phyloP scores from a whole-genome alignment of 2,113 vertebrate species.

The Athene noctua region DNA sequence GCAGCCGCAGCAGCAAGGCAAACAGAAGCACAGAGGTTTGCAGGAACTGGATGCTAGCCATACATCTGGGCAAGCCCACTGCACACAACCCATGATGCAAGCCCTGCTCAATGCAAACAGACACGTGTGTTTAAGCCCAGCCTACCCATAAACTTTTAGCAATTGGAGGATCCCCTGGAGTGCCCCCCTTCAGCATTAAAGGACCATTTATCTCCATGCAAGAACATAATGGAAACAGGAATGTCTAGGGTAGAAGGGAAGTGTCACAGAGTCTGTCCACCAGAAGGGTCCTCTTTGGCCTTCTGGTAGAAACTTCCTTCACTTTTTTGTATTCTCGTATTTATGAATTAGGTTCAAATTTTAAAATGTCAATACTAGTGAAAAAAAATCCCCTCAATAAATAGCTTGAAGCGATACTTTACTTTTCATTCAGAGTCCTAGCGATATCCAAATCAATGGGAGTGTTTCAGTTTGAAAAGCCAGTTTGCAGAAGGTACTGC shows the following conservation, averaged over 20 bases:
- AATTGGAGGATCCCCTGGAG: not conserved
- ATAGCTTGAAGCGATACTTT: not conserved
- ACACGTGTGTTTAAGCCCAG: not conserved
- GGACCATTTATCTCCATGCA: not conserved
- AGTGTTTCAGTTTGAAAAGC: conserved; percentile 9
- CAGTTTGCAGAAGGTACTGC: not conserved
- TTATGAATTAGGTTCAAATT: not conserved
- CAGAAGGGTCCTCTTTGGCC: not conserved
- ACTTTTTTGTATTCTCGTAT: not conserved
- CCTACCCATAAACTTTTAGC: not conserved
- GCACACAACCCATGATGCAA: not conserved
- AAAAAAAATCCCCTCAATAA: not conserved
- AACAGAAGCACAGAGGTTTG: conserved; percentile 33
- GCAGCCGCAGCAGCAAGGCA: not conserved
- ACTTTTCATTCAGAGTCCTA: not conserved
- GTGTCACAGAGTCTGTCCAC: not conserved
- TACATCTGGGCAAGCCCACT: conserved; percentile 38
- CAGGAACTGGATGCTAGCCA: conserved; percentile 12
- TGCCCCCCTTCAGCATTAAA: not conserved
- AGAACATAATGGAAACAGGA: not conserved
- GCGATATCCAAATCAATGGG: not conserved
- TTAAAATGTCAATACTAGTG: not conserved
- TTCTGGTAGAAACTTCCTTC: not conserved
- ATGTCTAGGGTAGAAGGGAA: not conserved
- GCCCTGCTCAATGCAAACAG: not conserved